These are phyloP conservation scores for Falco rusticolus DNA, from an alignment of 2,797 vertebrate genomes.

Conservation along the genomic window DNA sequence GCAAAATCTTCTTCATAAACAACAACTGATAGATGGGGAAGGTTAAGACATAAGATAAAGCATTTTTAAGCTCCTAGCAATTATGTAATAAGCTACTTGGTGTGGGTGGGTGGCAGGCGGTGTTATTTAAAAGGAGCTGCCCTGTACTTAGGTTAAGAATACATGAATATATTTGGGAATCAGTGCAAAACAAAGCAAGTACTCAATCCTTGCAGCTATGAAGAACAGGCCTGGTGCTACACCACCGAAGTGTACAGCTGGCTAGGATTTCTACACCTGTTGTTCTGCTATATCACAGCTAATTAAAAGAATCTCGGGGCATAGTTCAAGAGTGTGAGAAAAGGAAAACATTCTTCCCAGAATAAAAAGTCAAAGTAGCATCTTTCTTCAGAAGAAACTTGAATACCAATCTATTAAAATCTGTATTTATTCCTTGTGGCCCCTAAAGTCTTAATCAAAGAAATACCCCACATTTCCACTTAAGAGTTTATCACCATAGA, in stretches of 20 bases:
- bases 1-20: neutral
- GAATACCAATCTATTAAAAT: neutral
- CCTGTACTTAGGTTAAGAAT: neutral
- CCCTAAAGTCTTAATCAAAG: neutral
- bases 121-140: neutral
- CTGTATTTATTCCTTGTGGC: neutral
- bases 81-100: neutral
- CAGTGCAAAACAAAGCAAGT: neutral
- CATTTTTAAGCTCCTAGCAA: neutral
- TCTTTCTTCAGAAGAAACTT: neutral
- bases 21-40: neutral
- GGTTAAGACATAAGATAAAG: neutral
- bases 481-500: neutral
- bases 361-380: neutral
- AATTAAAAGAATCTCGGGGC: neutral
- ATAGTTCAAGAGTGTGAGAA: rapidly evolving
- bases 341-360: neutral
- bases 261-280: neutral
- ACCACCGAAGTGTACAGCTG: neutral
- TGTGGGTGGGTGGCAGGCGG: no score
- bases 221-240: neutral
- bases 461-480: neutral
- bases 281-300: neutral
- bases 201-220: neutral
- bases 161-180: neutral